Evolutionary conservation across 2,888 invertebrate genomes (phyloP), one percentile per base, ranked within the genome.

Genomic region (Athalia rosae): DNA sequence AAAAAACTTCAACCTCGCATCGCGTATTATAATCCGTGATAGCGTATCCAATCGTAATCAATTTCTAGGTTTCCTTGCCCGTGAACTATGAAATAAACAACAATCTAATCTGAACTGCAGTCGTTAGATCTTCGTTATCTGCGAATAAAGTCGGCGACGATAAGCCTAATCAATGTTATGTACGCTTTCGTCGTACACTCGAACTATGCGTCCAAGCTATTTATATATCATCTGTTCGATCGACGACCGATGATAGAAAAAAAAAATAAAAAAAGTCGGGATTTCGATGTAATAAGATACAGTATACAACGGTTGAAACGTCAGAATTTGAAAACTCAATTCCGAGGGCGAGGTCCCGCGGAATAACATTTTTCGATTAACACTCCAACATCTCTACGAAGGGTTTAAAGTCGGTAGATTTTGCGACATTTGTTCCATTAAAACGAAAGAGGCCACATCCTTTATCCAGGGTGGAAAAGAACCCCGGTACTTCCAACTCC

Each of bases 401-500:
- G 74, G 74, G 59, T 74, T 74, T 74, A 74, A 62, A 74, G 74
- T 71, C 71, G 28, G 28, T 28, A 13, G 15, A 15, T 74, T 56
- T 74, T 47, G 61, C 79, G 84, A 86, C 86, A 86, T 86, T 86
- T 86, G 86, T 86, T 86, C 86, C 85, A 86, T 86, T 86, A 86
- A 28, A 85, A 82, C 80, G 83, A 81, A 82, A 83, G 84, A 83
- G 83, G 78, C 81, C 71, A 58, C 58, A 71, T 45, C 58, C 45
- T 13, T 9, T n/a, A 11, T 53, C 13, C 43, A 28, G 45, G n/a
- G n/a, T 56, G 43, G 43, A 28, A 45, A 50, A 43, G 45, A 59
- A 28, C 74, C 74, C 74, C 74, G 15, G 43, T 7, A 62, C 48
- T 61, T n/a, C 11, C 47, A 47, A 45, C 58, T 62, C 61, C 61